phyloP scores from a whole-genome alignment of 2,797 vertebrate genomes.

The Falco cherrug region DNA sequence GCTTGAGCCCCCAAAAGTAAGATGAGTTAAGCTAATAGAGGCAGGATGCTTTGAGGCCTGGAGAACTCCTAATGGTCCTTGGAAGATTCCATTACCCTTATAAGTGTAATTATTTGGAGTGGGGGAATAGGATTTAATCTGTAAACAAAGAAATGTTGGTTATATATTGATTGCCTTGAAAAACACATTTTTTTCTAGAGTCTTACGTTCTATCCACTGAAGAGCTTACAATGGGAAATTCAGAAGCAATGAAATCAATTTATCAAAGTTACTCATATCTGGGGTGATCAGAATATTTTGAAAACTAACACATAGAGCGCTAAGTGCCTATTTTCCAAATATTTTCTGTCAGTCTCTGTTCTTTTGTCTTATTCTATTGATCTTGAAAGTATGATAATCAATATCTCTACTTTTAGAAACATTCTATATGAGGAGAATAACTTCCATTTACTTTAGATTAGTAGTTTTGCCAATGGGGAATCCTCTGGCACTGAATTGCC shows the following conservation, averaged over 20 bases:
- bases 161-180: neutral
- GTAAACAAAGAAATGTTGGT: neutral
- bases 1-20: neutral
- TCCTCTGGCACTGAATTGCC: neutral
- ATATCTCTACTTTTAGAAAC: neutral
- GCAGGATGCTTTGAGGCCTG: neutral
- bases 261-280: neutral
- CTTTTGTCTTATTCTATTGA: neutral
- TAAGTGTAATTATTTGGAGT: neutral
- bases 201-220: neutral
- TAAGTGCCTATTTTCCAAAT: neutral
- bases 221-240: neutral
- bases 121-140: neutral
- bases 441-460: constrained; percentile 4
- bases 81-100: neutral
- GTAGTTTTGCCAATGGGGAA: neutral
- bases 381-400: constrained; percentile 4
- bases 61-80: neutral
- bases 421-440: neutral
- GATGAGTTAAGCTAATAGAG: neutral
- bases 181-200: neutral
- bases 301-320: neutral
- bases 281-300: neutral
- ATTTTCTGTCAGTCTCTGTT: neutral
- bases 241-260: neutral